Evolutionary conservation across 1,140 invertebrate species (phyloP).

Genomic region (Drosophila gunungcola): DNA sequence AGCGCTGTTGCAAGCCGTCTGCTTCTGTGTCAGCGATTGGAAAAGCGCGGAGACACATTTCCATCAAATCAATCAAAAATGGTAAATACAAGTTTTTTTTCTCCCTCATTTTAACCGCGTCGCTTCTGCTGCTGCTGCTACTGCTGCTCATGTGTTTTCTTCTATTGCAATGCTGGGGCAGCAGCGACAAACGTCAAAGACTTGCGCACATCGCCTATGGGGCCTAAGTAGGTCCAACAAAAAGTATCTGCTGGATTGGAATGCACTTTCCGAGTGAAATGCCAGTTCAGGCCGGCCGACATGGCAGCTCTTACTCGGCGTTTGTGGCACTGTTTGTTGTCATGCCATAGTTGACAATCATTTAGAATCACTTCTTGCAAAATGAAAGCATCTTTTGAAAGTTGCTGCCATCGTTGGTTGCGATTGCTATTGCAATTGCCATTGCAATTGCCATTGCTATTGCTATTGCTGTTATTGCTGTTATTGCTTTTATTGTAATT

Average conservation of each 20-base stretch:
- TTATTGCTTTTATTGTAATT: constrained; percentile 75
- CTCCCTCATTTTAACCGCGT: constrained; percentile 30
- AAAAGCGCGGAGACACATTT: constrained; percentile 75
- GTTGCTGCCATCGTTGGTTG: constrained; percentile 60
- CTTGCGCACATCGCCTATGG: constrained; percentile 43
- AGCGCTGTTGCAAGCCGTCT: constrained; percentile 19
- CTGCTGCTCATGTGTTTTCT: constrained; percentile 44
- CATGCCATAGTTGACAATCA: constrained; percentile 82
- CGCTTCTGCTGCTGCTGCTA: neutral
- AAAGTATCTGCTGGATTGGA: constrained; percentile 75
- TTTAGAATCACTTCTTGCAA: constrained; percentile 82
- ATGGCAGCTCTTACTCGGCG: constrained; percentile 55
- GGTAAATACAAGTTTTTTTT: constrained; percentile 82
- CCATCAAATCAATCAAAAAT: constrained; percentile 83
- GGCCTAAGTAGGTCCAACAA: constrained; percentile 81
- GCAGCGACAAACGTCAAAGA: constrained; percentile 67
- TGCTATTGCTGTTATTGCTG: constrained; percentile 16
- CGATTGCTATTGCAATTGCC: constrained; percentile 8
- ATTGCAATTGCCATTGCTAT: constrained; percentile 29
- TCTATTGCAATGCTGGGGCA: constrained; percentile 47
- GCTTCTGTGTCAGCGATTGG: constrained; percentile 53
- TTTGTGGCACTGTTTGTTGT: constrained; percentile 59
- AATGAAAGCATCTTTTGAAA: constrained; percentile 83
- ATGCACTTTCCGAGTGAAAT: constrained; percentile 83
- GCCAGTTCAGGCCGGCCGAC: constrained; percentile 70